These are phyloP conservation scores for Patella pellucida DNA, from an alignment of 2,888 invertebrate species.

Conservation along the genomic window DNA sequence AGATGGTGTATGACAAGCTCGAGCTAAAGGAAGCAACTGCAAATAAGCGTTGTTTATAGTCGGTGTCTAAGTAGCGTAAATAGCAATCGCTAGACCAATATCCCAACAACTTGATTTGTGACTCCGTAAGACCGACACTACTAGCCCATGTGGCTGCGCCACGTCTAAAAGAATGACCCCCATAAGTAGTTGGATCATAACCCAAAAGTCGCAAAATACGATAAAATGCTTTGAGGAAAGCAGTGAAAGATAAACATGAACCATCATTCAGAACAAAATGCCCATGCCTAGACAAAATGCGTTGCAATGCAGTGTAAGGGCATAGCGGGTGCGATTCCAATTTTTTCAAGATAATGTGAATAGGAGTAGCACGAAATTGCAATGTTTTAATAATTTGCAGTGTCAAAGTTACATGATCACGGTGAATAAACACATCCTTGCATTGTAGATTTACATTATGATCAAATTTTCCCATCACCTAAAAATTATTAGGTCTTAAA, in stretches of 20 bases:
- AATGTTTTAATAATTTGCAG: neutral
- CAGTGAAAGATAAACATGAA: neutral
- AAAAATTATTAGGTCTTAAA: no score
- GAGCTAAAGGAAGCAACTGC: no score
- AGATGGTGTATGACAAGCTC: no score
- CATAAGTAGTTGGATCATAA: neutral
- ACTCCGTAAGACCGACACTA: neutral
- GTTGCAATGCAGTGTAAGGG: no score
- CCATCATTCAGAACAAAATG: neutral
- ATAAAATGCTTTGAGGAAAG: neutral
- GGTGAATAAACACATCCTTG: no score
- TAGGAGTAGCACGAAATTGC: neutral
- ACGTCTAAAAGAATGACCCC: neutral
- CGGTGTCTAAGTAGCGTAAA: no score
- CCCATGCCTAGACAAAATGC: no score
- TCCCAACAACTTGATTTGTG: neutral
- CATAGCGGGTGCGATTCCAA: no score
- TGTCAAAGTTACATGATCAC: no score
- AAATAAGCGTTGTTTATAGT: no score
- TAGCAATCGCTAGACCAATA: neutral
- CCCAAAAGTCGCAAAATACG: neutral
- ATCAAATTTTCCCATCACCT: no score
- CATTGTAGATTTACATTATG: no score
- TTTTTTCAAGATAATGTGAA: neutral
- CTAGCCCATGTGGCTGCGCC: neutral